Evolutionary conservation across 2,797 vertebrate species (phyloP).

Genomic region (Falco concolor): DNA sequence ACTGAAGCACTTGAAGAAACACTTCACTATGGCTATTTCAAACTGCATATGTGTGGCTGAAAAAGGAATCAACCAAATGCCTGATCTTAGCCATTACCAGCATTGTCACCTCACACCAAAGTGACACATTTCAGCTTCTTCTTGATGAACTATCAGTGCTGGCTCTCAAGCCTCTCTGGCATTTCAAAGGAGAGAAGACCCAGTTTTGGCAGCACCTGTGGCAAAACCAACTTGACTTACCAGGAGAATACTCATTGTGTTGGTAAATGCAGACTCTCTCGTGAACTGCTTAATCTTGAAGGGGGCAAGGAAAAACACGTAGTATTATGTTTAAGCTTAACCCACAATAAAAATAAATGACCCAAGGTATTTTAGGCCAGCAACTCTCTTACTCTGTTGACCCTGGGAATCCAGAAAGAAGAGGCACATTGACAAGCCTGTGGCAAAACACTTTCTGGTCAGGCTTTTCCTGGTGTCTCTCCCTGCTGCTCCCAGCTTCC

Average conservation of each 20-base stretch:
- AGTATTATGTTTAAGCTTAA: neutral
- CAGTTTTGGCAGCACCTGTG: neutral
- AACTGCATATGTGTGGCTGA: fast-evolving
- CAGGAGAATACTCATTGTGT: neutral
- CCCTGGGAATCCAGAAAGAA: neutral
- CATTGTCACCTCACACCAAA: neutral
- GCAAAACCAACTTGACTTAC: neutral
- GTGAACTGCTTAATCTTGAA: neutral
- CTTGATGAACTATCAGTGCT: neutral
- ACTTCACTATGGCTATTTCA: neutral
- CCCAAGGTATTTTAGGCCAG: neutral
- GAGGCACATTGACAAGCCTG: neutral
- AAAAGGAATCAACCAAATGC: neutral
- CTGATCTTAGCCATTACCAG: neutral
- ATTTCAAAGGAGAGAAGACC: neutral
- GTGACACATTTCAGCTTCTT: neutral
- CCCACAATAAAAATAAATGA: neutral
- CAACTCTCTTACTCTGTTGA: neutral
- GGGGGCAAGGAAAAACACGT: neutral
- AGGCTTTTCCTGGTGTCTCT: neutral
- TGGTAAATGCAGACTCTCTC: neutral
- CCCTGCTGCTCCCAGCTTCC: neutral
- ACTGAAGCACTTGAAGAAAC: neutral
- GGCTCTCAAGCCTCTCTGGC: neutral
- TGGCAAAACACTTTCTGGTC: neutral